A percentile compares a stretch with the other conserved stretches of the same genome.
phyloP scores from a whole-genome alignment of 2,797 vertebrate genomes.

The Momotus momota region DNA sequence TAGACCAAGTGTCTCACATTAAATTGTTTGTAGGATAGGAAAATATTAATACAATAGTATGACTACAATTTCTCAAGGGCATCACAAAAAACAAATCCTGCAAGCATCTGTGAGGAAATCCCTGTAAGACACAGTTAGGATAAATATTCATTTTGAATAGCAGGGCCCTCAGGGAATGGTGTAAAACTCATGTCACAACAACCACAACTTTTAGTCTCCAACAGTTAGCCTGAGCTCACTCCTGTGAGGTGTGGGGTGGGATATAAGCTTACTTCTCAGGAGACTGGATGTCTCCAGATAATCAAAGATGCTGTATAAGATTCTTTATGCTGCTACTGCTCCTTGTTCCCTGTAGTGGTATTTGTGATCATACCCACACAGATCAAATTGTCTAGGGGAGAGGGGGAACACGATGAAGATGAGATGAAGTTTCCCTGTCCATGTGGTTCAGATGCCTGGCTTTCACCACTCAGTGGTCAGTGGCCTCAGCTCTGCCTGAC shows the following conservation, averaged over 20 bases:
- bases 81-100: background rate
- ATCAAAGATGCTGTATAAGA: background rate
- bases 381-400: background rate
- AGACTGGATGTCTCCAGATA: background rate
- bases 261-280: background rate
- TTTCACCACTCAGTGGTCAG: background rate
- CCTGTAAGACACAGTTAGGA: slow-evolving; percentile 11
- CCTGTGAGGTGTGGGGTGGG: background rate
- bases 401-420: background rate
- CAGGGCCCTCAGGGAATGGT: background rate
- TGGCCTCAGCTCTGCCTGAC: background rate
- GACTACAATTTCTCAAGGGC: slow-evolving; percentile 3
- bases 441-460: background rate
- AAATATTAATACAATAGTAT: slow-evolving; percentile 30
- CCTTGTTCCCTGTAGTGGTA: background rate
- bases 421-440: background rate
- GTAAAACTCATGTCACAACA: slow-evolving; percentile 32
- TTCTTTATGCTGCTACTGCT: background rate
- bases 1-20: slow-evolving; percentile 15
- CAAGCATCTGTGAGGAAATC: slow-evolving; percentile 48
- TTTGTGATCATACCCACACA: background rate
- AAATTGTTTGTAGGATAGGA: slow-evolving; percentile 26
- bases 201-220: background rate
- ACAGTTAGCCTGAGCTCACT: background rate
- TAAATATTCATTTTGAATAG: slow-evolving; percentile 22